Conservation (phyloP, 2,113 vertebrate species). For the Microtus richardsoni region DNA sequence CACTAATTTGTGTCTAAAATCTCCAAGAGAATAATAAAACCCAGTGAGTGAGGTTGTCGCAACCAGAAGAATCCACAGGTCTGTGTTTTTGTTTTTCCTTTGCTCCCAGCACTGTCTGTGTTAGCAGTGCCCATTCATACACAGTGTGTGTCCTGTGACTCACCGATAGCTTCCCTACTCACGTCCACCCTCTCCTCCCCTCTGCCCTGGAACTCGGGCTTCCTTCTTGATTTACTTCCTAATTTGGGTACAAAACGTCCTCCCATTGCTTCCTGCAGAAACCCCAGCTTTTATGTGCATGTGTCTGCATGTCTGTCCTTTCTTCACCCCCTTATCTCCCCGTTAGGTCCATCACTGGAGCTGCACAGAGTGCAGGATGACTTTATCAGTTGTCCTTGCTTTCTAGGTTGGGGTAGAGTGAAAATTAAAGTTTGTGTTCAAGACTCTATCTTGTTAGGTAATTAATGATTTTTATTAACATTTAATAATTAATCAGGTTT, state of each 20-base stretch:
- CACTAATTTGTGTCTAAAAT: not conserved
- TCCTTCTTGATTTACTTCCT: not conserved
- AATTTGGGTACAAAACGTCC: too few relatives aligned
- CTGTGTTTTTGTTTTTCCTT: not conserved
- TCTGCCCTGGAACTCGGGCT: not conserved
- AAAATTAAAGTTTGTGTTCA: not conserved
- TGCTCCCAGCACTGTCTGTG: too few relatives aligned
- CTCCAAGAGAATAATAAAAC: not conserved
- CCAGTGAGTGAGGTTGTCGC: not conserved
- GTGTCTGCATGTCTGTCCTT: not conserved
- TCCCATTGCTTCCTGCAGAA: not conserved
- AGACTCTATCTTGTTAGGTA: conserved; percentile 26
- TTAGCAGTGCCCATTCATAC: not conserved
- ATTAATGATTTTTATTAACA: conserved; percentile 4
- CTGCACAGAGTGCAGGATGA: not conserved
- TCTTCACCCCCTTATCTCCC: not conserved
- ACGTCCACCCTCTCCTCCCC: not conserved
- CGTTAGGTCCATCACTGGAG: not conserved
- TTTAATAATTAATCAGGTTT: not conserved
- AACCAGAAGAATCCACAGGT: not conserved
- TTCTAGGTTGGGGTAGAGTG: not conserved
- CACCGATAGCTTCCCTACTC: not conserved
- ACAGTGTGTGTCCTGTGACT: rapidly evolving
- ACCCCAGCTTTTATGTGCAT: not conserved
- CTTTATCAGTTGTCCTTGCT: not conserved